These are phyloP conservation scores for Ectropis grisescens DNA, from an alignment of 1,140 invertebrate genomes.

Conservation along the genomic window DNA sequence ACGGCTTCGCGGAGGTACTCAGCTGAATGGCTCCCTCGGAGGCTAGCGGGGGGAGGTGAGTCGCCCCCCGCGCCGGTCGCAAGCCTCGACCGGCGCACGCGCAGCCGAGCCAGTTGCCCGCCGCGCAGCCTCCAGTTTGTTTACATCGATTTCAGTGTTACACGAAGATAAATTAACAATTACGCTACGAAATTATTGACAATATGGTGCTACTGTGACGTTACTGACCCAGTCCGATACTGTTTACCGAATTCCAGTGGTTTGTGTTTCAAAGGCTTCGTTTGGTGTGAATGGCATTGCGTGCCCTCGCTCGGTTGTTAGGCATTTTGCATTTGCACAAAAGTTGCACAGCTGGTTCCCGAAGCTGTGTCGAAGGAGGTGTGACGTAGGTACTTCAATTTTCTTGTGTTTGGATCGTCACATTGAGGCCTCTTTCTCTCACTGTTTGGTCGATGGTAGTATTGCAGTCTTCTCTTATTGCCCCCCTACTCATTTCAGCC, in stretches of 20 bases:
- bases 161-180: no score
- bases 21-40: slow-evolving; percentile 34
- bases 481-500: no score
- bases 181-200: slow-evolving; percentile 7
- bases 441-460: no score
- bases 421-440: no score
- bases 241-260: neutral
- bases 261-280: slow-evolving; percentile 18
- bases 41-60: slow-evolving; percentile 25
- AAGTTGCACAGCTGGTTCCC: slow-evolving; percentile 29
- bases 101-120: slow-evolving; percentile 53
- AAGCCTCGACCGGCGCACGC: slow-evolving; percentile 38
- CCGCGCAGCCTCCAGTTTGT: slow-evolving; percentile 63
- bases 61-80: slow-evolving; percentile 21
- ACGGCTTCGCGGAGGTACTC: slow-evolving; percentile 22
- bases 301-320: slow-evolving; percentile 12
- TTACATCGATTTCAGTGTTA: slow-evolving; percentile 36
- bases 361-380: neutral
- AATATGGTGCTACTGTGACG: no score
- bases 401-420: no score
- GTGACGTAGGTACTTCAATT: no score
- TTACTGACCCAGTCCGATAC: no score
- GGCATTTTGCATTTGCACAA: slow-evolving; percentile 37
- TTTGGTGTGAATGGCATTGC: slow-evolving; percentile 10
- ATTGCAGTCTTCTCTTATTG: no score